phyloP scores from a whole-genome alignment of 2,888 invertebrate genomes.

The Cyaniris semiargus region DNA sequence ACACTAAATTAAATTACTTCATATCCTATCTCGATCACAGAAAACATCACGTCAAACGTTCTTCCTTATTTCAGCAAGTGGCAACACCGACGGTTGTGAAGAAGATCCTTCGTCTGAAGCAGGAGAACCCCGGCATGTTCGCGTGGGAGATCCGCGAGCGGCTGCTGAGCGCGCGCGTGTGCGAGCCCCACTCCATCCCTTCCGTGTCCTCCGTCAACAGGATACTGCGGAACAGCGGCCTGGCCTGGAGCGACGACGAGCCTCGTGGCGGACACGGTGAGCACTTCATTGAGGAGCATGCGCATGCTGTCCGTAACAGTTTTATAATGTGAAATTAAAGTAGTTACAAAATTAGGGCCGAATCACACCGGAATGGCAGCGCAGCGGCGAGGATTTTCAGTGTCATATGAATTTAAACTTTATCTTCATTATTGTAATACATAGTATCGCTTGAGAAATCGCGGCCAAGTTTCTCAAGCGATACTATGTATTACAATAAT shows the following conservation, averaged over 20 bases:
- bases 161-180: conserved; percentile 92
- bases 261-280: conserved; percentile 63
- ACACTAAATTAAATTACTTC: no score
- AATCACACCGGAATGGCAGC: no score
- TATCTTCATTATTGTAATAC: no score
- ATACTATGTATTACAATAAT: no score
- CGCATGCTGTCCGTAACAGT: conserved; percentile 13
- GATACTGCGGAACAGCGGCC: conserved; percentile 92
- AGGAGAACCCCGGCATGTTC: conserved; percentile 97
- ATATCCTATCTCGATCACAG: no score
- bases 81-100: conserved; percentile 97
- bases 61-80: conserved; percentile 87
- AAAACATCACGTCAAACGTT: no score
- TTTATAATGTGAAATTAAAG: not conserved
- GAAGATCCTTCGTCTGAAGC: conserved; percentile 95
- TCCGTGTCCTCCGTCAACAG: conserved; percentile 97
- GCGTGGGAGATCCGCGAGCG: conserved; percentile 98
- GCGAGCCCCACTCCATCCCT: conserved; percentile 94
- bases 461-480: no score
- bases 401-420: no score
- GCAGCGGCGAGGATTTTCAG: no score
- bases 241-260: conserved; percentile 86
- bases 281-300: conserved; percentile 21
- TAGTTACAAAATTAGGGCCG: not conserved
- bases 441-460: no score